Percentiles rank a stretch among this genome's conserved stretches.
These are phyloP conservation scores for Frieseomelitta varia DNA, from an alignment of 1,140 invertebrate genomes.

Conservation along the genomic window DNA sequence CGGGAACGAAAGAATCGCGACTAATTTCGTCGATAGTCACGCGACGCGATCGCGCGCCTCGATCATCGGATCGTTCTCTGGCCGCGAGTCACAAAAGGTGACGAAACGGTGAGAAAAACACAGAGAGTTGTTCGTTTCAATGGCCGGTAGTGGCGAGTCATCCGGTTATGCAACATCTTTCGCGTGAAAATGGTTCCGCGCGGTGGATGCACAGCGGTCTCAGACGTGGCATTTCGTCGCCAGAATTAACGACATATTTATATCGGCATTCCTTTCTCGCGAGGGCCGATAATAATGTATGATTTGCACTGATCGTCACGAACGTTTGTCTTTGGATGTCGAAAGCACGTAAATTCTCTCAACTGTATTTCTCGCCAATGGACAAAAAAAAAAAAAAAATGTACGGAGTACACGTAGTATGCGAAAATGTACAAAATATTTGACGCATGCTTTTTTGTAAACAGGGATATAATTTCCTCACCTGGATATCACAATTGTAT, in stretches of 20 bases:
- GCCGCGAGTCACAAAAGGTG: not conserved
- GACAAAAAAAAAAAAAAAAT: too few relatives aligned
- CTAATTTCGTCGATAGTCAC: slow-evolving; percentile 9
- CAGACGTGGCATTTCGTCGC: not conserved
- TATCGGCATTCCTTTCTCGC: not conserved
- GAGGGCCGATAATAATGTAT: not conserved
- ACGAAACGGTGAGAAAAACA: too few relatives aligned
- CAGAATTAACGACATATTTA: not conserved
- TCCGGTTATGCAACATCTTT: slow-evolving; percentile 23
- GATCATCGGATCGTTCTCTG: not conserved
- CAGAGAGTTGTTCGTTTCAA: not conserved
- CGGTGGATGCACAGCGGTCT: not conserved
- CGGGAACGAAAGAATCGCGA: not conserved
- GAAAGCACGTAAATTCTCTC: too few relatives aligned
- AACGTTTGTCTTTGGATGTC: too few relatives aligned
- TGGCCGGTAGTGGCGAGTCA: slow-evolving; percentile 21
- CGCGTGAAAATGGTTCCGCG: not conserved
- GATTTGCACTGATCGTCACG: not conserved
- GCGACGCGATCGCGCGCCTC: not conserved
- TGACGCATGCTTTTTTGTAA: too few relatives aligned
- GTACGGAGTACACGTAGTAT: too few relatives aligned
- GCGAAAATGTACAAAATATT: too few relatives aligned
- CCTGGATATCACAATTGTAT: too few relatives aligned
- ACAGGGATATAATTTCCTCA: too few relatives aligned
- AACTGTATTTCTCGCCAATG: too few relatives aligned